These are phyloP conservation scores for Gymnobelideus leadbeateri DNA, from an alignment of 2,113 vertebrate species.

Conservation along the genomic window DNA sequence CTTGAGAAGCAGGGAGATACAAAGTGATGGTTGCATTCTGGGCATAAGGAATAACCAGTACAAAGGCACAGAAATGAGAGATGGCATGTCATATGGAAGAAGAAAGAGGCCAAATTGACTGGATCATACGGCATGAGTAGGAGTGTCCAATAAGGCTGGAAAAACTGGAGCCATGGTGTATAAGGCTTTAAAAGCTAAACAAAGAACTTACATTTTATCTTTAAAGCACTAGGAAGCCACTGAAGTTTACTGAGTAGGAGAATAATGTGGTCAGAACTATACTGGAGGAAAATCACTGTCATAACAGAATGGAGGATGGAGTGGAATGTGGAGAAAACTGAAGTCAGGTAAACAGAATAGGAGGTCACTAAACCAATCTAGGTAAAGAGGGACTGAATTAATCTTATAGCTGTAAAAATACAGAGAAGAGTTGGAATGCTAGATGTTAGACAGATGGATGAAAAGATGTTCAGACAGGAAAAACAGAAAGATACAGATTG, in stretches of 20 bases:
- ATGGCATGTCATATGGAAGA: neutral
- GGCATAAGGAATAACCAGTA: neutral
- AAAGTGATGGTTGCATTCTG: neutral
- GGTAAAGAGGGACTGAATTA: neutral
- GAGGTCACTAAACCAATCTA: neutral
- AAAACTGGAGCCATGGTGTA: neutral
- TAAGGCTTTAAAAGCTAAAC: neutral
- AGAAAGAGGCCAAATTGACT: neutral
- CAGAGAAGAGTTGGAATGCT: neutral
- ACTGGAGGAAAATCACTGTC: neutral
- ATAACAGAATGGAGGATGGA: neutral
- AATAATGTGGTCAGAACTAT: neutral
- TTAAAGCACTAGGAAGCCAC: neutral
- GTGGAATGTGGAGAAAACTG: neutral
- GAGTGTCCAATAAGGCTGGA: neutral
- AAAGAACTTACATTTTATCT: neutral
- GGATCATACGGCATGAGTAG: no score
- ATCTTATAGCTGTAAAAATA: neutral
- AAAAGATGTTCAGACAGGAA: neutral
- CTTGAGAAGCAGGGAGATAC: neutral
- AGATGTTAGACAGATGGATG: neutral
- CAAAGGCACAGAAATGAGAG: neutral
- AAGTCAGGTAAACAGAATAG: neutral
- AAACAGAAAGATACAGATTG: neutral
- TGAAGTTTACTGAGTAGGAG: neutral